A percentile compares a stretch with the other conserved stretches of the same genome.
Conservation (phyloP, 2,797 vertebrate genomes). For the Menidia menidia region DNA sequence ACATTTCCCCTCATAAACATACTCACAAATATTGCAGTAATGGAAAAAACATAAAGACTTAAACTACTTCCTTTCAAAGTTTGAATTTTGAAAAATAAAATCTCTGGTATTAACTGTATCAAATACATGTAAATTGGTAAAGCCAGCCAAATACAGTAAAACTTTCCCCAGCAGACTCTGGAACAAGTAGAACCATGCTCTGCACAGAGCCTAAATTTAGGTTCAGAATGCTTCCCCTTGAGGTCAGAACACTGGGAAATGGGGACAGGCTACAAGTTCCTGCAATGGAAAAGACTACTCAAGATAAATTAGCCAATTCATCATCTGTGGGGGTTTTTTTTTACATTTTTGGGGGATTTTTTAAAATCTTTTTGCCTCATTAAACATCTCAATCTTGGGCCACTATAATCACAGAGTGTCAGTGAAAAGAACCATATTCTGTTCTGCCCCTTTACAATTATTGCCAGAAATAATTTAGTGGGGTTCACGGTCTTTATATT, state of each 20-base stretch:
- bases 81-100: no score
- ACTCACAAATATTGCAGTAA: no score
- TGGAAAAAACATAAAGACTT: no score
- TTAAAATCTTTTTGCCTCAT: no score
- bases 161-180: background rate
- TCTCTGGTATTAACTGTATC: no score
- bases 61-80: no score
- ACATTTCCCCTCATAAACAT: no score
- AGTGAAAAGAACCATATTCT: background rate
- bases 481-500: background rate
- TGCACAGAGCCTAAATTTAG: background rate
- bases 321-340: no score
- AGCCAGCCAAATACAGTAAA: background rate
- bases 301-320: background rate
- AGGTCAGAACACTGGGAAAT: background rate
- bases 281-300: background rate
- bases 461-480: background rate
- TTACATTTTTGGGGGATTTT: no score
- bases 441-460: background rate
- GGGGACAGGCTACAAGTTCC: background rate
- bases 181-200: background rate
- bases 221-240: background rate
- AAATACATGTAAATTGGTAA: no score
- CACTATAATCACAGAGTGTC: conserved; percentile 1
- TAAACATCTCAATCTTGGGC: background rate